A percentile compares a stretch with the other conserved stretches of the same genome.
These are phyloP conservation scores for Gymnothorax reevesii DNA, from an alignment of 2,797 vertebrate species.

Conservation along the genomic window DNA sequence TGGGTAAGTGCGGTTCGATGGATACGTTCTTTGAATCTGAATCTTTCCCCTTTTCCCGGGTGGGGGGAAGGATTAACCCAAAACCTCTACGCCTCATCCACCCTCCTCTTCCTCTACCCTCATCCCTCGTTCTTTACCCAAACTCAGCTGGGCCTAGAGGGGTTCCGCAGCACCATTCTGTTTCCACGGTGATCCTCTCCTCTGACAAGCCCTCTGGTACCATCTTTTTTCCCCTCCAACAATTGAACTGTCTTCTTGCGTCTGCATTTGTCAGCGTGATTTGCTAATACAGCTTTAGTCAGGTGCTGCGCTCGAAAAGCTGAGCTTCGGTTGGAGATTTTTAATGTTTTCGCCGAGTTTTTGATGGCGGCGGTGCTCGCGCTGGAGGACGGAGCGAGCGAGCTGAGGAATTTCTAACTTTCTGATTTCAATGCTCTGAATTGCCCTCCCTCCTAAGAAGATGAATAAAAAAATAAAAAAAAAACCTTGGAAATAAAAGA, in stretches of 20 bases:
- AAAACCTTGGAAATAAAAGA: background rate
- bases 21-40: constrained; percentile 53
- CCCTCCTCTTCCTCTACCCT: constrained; percentile 25
- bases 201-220: constrained; percentile 38
- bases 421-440: background rate
- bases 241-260: background rate
- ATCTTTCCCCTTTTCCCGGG: constrained; percentile 43
- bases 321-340: background rate
- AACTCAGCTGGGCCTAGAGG: constrained; percentile 11
- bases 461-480: background rate
- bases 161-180: constrained; percentile 35
- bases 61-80: constrained; percentile 55
- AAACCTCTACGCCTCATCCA: constrained; percentile 39
- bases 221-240: background rate
- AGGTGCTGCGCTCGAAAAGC: background rate
- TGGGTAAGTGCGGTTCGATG: constrained; percentile 69
- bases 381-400: too few species aligned
- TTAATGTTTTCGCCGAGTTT: too few species aligned
- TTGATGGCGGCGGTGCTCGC: too few species aligned
- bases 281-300: background rate
- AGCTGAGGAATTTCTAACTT: background rate
- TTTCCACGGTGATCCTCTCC: constrained; percentile 68
- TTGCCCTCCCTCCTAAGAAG: background rate
- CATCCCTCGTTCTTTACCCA: constrained; percentile 6
- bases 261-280: background rate